These are phyloP conservation scores for Cantharis lateralis DNA, from an alignment of 2,888 invertebrate species.

Conservation along the genomic window DNA sequence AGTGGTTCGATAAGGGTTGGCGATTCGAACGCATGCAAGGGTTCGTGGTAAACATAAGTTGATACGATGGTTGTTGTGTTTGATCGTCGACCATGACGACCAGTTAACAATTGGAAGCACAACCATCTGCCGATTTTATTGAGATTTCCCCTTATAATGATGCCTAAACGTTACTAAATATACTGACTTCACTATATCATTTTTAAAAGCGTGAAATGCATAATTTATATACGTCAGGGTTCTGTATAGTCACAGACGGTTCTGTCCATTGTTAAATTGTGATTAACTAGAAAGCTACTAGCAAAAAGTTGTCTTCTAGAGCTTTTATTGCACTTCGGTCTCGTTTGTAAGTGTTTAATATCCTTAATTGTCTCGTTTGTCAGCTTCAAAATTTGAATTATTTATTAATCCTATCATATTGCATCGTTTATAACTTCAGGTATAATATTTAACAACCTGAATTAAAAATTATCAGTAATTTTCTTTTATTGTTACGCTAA, in stretches of 20 bases:
- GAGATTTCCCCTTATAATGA: slow-evolving; percentile 49
- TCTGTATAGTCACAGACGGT: slow-evolving; percentile 38
- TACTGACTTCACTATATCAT: slow-evolving; percentile 51
- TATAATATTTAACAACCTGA: slow-evolving; percentile 6
- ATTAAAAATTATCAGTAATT: slow-evolving; percentile 25
- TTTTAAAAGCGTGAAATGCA: slow-evolving; percentile 50
- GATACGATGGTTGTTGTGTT: slow-evolving; percentile 48
- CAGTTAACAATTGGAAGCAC: slow-evolving; percentile 53
- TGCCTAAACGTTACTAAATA: slow-evolving; percentile 55
- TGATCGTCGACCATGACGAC: slow-evolving; percentile 53
- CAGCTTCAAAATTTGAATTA: slow-evolving; percentile 28
- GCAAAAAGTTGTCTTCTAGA: slow-evolving; percentile 41
- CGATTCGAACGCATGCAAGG: slow-evolving; percentile 8
- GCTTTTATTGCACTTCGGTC: slow-evolving; percentile 37
- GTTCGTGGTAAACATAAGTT: slow-evolving; percentile 40
- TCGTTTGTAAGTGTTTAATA: slow-evolving; percentile 54
- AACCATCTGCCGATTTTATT: slow-evolving; percentile 53
- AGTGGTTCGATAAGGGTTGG: slow-evolving; percentile 24
- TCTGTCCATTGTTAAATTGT: slow-evolving; percentile 45
- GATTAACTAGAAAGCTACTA: slow-evolving; percentile 49
- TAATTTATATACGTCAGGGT: slow-evolving; percentile 53
- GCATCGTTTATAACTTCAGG: slow-evolving; percentile 14
- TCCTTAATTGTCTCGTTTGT: slow-evolving; percentile 47
- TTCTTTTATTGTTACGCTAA: slow-evolving; percentile 17
- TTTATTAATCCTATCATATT: slow-evolving; percentile 23